phyloP scores from a whole-genome alignment of 2,797 vertebrate genomes.

The Premnoplex brunnescens region DNA sequence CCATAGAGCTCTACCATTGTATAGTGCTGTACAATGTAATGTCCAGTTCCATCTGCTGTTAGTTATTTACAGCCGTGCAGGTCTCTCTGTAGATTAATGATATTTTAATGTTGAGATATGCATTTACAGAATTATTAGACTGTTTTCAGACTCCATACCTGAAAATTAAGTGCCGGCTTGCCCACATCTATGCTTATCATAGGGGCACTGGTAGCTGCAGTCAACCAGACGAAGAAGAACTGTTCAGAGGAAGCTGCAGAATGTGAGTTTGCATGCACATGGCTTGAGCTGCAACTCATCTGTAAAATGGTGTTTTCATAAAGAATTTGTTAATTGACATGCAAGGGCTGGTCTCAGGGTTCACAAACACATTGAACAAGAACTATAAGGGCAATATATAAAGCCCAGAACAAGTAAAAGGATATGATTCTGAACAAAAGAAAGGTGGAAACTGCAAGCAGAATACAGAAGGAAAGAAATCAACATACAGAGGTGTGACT shows the following conservation, averaged over 20 bases:
- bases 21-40: neutral
- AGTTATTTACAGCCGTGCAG: neutral
- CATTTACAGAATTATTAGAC: neutral
- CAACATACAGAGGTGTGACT: neutral
- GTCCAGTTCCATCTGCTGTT: neutral
- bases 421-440: neutral
- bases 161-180: neutral
- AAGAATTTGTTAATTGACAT: neutral
- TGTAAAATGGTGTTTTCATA: neutral
- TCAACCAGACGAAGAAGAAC: neutral
- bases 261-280: neutral
- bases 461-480: neutral
- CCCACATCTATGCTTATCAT: neutral
- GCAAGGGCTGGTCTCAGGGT: neutral
- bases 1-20: neutral
- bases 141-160: neutral
- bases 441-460: neutral
- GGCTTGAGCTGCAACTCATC: neutral
- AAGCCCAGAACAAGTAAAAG: neutral
- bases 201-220: neutral
- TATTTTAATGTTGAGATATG: neutral
- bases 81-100: neutral
- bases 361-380: neutral
- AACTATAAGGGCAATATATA: neutral
- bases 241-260: neutral